Evolutionary conservation across 2,797 vertebrate genomes (phyloP).

Genomic region (Catamblyrhynchus diadema): DNA sequence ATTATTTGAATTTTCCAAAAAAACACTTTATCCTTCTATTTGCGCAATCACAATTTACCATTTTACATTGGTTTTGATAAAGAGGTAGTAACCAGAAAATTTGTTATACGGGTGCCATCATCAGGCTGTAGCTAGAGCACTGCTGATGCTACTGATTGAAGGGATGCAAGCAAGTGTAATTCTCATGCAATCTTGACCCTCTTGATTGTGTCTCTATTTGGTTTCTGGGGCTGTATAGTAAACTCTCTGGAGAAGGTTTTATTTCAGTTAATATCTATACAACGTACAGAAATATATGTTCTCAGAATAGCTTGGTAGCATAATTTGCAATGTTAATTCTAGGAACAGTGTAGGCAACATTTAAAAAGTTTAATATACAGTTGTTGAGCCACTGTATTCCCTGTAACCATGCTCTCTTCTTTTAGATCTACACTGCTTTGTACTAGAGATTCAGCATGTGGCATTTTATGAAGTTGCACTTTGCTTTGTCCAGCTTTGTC

Average conservation of each 20-base stretch:
- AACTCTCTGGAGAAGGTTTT: neutral
- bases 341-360: neutral
- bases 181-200: neutral
- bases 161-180: neutral
- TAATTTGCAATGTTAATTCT: neutral
- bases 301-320: neutral
- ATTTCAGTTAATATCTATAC: neutral
- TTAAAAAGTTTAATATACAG: neutral
- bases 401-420: neutral
- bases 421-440: neutral
- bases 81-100: neutral
- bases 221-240: too few species aligned
- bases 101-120: neutral
- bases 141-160: neutral
- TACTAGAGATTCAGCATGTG: neutral
- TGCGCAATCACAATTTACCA: neutral
- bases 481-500: neutral
- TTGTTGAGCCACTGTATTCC: neutral
- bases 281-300: neutral
- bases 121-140: neutral
- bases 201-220: neutral
- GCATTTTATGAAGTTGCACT: neutral
- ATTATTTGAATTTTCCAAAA: neutral
- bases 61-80: neutral
- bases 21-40: neutral